A percentile compares a stretch with the other conserved stretches of the same genome.
Conservation (phyloP, 2,797 vertebrate genomes). For the Scomberomorus guttatus region DNA sequence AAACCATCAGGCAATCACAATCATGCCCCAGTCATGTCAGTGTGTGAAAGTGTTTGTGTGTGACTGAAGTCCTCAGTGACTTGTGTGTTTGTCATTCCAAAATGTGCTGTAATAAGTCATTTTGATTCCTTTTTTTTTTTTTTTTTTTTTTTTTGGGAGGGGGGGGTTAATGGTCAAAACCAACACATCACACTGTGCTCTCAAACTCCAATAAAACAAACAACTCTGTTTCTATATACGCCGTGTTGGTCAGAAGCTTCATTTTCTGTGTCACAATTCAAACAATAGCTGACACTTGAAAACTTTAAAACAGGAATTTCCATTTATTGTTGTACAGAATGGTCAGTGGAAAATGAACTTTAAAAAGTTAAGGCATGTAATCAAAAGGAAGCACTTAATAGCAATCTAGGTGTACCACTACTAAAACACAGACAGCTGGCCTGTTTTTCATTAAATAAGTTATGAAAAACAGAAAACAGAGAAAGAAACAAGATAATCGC, state of each 20-base stretch:
- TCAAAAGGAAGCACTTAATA: slow-evolving; percentile 25
- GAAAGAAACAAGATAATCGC: slow-evolving; percentile 18
- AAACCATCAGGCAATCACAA: slow-evolving; percentile 76
- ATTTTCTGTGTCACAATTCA: slow-evolving; percentile 13
- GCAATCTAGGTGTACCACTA: slow-evolving; percentile 13
- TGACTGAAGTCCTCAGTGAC: slow-evolving; percentile 69
- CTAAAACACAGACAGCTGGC: slow-evolving; percentile 4
- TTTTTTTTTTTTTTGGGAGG: not conserved
- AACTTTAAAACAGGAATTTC: slow-evolving; percentile 10
- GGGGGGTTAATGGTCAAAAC: slow-evolving; percentile 73
- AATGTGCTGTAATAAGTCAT: slow-evolving; percentile 79
- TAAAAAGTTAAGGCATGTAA: slow-evolving; percentile 63
- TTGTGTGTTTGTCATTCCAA: slow-evolving; percentile 76
- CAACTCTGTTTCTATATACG: slow-evolving; percentile 78
- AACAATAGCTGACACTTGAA: not conserved
- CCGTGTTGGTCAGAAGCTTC: slow-evolving; percentile 19
- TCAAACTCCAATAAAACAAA: slow-evolving; percentile 85
- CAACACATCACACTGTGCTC: slow-evolving; percentile 84
- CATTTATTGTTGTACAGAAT: slow-evolving; percentile 61
- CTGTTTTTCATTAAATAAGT: slow-evolving; percentile 33
- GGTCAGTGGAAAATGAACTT: slow-evolving; percentile 41
- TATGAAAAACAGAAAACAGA: slow-evolving; percentile 25
- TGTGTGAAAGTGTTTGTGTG: slow-evolving; percentile 54
- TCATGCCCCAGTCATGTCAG: slow-evolving; percentile 63
- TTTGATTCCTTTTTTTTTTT: slow-evolving; percentile 53